phyloP scores from a whole-genome alignment of 2,797 vertebrate species.

The Antennarius maculatus region DNA sequence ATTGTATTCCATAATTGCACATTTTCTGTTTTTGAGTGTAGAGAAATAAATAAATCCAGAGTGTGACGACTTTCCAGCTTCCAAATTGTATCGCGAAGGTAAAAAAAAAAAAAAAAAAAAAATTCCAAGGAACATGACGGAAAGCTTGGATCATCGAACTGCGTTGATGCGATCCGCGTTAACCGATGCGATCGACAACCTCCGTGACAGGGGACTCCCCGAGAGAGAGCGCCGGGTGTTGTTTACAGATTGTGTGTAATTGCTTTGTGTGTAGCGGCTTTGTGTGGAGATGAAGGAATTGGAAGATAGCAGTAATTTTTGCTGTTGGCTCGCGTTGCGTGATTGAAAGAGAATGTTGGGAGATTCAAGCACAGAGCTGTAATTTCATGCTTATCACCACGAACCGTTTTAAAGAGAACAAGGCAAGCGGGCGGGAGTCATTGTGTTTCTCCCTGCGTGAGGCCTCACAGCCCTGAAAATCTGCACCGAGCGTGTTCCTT shows the following conservation, averaged over 20 bases:
- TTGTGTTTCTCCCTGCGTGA: slow-evolving; percentile 43
- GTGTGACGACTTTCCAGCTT: slow-evolving; percentile 8
- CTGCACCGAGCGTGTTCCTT: slow-evolving; percentile 12
- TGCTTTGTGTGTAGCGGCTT: slow-evolving; percentile 57
- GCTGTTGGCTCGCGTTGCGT: slow-evolving; percentile 22
- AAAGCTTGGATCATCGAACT: slow-evolving; percentile 25
- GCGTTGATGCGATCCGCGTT: slow-evolving; percentile 38
- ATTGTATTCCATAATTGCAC: too few relatives aligned
- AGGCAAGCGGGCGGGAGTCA: slow-evolving; percentile 32
- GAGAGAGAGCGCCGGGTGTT: slow-evolving; percentile 22
- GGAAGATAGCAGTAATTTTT: slow-evolving; percentile 26
- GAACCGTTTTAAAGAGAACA: slow-evolving; percentile 37
- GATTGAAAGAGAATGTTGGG: slow-evolving; percentile 52
- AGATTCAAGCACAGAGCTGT: slow-evolving; percentile 39
- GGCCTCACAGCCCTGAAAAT: slow-evolving; percentile 10
- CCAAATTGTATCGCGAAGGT: too few relatives aligned
- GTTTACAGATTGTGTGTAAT: slow-evolving; percentile 50
- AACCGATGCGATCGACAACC: slow-evolving; percentile 24
- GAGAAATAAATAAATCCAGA: slow-evolving; percentile 1
- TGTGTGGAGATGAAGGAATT: slow-evolving; percentile 49
- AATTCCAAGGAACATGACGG: slow-evolving; percentile 26
- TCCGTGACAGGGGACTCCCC: slow-evolving; percentile 46
- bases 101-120: neutral
- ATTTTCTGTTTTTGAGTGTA: too few relatives aligned
- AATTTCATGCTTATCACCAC: slow-evolving; percentile 64